Conservation (phyloP, 2,797 vertebrate species). For the Periparus ater region DNA sequence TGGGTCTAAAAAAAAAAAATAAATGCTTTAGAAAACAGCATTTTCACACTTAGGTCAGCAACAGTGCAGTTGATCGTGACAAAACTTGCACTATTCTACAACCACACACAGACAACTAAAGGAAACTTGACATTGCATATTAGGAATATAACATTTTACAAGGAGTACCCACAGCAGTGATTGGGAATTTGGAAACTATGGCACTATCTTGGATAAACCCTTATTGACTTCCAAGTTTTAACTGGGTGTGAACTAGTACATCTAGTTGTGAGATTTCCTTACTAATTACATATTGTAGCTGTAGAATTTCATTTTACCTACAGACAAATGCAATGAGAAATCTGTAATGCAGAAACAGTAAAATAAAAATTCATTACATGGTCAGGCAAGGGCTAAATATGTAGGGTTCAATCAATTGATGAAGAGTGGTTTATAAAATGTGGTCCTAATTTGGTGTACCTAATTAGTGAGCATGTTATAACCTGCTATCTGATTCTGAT, state of each 20-base stretch:
- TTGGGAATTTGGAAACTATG: not conserved
- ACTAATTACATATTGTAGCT: not conserved
- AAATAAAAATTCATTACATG: not conserved
- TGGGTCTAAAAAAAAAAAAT: slow-evolving; percentile 78
- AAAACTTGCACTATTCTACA: not conserved
- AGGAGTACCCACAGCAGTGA: not conserved
- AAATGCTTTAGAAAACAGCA: not conserved
- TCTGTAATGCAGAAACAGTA: not conserved
- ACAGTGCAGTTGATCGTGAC: not conserved
- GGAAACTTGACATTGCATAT: not conserved
- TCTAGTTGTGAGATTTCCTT: not conserved
- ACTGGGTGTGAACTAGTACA: not conserved
- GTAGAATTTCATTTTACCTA: not conserved
- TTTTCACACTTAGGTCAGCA: not conserved
- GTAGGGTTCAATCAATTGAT: not conserved
- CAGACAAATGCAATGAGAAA: not conserved
- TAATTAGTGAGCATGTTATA: not conserved
- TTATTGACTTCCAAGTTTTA: not conserved
- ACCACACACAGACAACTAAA: not conserved
- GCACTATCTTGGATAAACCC: not conserved
- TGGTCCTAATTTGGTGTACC: not conserved
- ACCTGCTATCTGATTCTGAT: not conserved
- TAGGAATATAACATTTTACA: not conserved
- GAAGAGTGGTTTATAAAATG: not conserved
- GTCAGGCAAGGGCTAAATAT: not conserved